A percentile compares a stretch with the other conserved stretches of the same genome.
Conservation (phyloP, 2,888 invertebrate genomes). For the Teleogryllus oceanicus region DNA sequence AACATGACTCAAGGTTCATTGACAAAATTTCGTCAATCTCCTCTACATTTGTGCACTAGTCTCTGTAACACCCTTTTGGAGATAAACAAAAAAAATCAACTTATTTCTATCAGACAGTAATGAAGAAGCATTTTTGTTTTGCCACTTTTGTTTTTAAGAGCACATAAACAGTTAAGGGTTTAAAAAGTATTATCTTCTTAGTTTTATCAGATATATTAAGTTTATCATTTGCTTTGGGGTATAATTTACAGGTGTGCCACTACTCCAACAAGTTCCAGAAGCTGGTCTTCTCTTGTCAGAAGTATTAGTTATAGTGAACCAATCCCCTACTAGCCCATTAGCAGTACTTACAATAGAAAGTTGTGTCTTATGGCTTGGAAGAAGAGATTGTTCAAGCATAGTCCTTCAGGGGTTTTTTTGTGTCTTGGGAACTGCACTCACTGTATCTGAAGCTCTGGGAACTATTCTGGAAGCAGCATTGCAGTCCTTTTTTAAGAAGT, state of each 20-base stretch:
- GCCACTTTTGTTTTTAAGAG: too few relatives aligned
- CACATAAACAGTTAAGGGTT: too few relatives aligned
- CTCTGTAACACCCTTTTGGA: too few relatives aligned
- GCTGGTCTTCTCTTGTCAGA: slow-evolving; percentile 53
- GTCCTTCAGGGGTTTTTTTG: slow-evolving; percentile 51
- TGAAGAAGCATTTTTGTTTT: too few relatives aligned
- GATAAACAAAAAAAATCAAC: too few relatives aligned
- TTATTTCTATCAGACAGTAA: too few relatives aligned
- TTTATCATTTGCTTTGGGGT: slow-evolving; percentile 21
- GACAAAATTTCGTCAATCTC: too few relatives aligned
- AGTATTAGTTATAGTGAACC: slow-evolving; percentile 50
- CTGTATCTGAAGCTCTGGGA: slow-evolving; percentile 51
- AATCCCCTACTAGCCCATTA: slow-evolving; percentile 45
- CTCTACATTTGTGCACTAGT: too few relatives aligned
- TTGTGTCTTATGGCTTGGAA: slow-evolving; percentile 50
- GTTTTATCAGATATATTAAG: not conserved
- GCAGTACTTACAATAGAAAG: slow-evolving; percentile 44
- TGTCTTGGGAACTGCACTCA: slow-evolving; percentile 50
- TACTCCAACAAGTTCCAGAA: slow-evolving; percentile 50
- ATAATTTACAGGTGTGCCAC: slow-evolving; percentile 44
- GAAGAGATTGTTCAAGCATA: slow-evolving; percentile 51
- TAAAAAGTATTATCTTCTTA: too few relatives aligned
- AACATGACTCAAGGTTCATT: too few relatives aligned
- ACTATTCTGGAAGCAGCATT: slow-evolving; percentile 55
- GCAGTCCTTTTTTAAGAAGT: slow-evolving; percentile 54